A percentile compares a stretch with the other conserved stretches of the same genome.
phyloP scores from a whole-genome alignment of 2,113 vertebrate genomes.

The Isichthys henryi region DNA sequence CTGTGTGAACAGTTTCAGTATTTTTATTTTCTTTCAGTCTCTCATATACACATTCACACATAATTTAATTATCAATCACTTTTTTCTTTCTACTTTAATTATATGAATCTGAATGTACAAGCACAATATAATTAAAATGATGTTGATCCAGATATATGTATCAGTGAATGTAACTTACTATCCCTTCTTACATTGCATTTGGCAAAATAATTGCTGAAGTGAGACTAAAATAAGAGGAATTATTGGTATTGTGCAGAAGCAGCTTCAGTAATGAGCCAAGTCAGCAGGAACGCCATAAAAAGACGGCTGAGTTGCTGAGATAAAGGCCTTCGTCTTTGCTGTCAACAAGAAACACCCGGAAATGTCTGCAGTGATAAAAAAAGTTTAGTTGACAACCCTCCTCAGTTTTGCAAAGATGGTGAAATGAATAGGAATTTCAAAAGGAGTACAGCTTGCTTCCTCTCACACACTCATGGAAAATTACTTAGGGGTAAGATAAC shows the following conservation, averaged over 20 bases:
- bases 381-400: not conserved
- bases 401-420: not conserved
- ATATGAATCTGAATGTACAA: not conserved
- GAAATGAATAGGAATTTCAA: not conserved
- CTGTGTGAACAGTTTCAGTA: not conserved
- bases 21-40: not conserved
- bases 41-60: not conserved
- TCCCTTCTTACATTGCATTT: not conserved
- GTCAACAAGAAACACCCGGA: not conserved
- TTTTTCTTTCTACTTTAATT: not conserved
- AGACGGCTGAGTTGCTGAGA: not conserved
- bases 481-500: not conserved
- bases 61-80: not conserved
- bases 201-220: not conserved
- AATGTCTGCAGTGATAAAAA: not conserved
- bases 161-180: not conserved
- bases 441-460: not conserved
- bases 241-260: not conserved
- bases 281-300: not conserved
- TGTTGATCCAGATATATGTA: not conserved
- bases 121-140: not conserved
- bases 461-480: not conserved
- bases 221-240: not conserved
- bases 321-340: constrained; percentile 7
- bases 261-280: not conserved